Base-by-base conservation (phyloP, 2,888 invertebrate species). In the Tethea ocularis region DNA sequence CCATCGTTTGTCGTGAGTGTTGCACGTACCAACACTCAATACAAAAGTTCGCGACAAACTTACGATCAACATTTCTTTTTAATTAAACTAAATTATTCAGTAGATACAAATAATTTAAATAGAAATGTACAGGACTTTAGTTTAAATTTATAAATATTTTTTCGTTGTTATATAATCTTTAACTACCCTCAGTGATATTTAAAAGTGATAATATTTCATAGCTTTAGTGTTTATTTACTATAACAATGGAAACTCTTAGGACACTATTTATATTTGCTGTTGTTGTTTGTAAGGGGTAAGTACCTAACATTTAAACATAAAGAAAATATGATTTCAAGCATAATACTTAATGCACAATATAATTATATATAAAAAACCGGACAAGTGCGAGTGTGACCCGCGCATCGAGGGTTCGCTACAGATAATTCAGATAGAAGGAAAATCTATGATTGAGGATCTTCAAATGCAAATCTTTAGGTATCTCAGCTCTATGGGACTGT, bases 211-310 rank as follows among this genome's bases (percentile, higher is more conserved):
- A 66, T 69, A 61, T 60, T 61, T 55, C 58, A 57, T 68, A 61
- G 33, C 33, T 33, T 36, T 67, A 65, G 71, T 72, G 70, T 58
- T 61, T 63, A 62, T 66, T 62, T 61, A 57, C 64, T 62, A 60
- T 69, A 60, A 67, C 22, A 33, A 73, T 68, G 67, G 68, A 69
- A 66, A 64, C 68, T 67, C 72, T 67, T 62, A 72, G 67, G 65
- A 66, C 66, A 66, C 61, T 77, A 57, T 63, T 80, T 60, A 66
- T 79, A 61, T 67, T 77, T 58, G 68, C 73, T 46, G 71, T 69
- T 67, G 62, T 78, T 59, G 62, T 69, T 63, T 67, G 67, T 57
- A 65, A 74, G 58, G 78, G 83, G 84, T 84, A 66, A 83, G 84
- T 82, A n/a, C n/a, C n/a, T n/a, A n/a, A n/a, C n/a, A n/a, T n/a